A percentile compares a stretch with the other conserved stretches of the same genome.
These are phyloP conservation scores for Labeo calbasu DNA, from an alignment of 2,797 vertebrate species.

Conservation along the genomic window DNA sequence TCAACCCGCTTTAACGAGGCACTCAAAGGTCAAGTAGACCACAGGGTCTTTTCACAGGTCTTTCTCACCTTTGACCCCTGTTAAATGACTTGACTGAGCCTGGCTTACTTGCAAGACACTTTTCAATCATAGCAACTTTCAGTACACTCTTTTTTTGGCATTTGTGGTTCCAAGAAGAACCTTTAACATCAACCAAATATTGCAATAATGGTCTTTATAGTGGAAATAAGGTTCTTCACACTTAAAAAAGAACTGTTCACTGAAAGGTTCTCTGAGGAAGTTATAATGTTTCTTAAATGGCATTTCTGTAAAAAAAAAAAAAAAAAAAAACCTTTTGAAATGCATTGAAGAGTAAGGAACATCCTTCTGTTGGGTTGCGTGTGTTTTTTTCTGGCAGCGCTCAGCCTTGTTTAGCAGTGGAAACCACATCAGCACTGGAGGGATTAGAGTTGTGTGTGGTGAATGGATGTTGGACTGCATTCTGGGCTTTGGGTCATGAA, in stretches of 20 bases:
- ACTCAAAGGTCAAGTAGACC: constrained; percentile 7
- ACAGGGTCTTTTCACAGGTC: background rate
- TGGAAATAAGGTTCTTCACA: background rate
- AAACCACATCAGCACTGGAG: constrained; percentile 64
- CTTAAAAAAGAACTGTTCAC: background rate
- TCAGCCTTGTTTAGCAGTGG: constrained; percentile 21
- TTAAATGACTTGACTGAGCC: constrained; percentile 14
- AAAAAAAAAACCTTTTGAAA: background rate
- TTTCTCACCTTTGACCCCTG: constrained; percentile 1
- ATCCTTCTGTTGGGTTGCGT: constrained; percentile 30
- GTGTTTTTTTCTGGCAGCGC: constrained; percentile 60
- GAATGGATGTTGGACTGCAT: constrained; percentile 53
- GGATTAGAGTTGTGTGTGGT: constrained; percentile 61
- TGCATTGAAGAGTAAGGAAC: background rate
- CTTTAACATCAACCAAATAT: background rate
- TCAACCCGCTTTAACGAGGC: background rate
- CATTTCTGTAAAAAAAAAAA: background rate
- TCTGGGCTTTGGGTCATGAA: constrained; percentile 45
- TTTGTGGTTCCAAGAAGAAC: background rate
- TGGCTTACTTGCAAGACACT: background rate
- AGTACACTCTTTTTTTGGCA: background rate
- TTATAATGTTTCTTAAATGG: background rate
- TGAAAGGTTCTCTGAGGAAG: background rate
- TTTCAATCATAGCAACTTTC: constrained; percentile 1
- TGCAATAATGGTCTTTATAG: background rate